Evolutionary conservation across 2,113 vertebrate genomes (phyloP), one percentile per base, ranked within the genome.

Genomic region (Pygoscelis adeliae): DNA sequence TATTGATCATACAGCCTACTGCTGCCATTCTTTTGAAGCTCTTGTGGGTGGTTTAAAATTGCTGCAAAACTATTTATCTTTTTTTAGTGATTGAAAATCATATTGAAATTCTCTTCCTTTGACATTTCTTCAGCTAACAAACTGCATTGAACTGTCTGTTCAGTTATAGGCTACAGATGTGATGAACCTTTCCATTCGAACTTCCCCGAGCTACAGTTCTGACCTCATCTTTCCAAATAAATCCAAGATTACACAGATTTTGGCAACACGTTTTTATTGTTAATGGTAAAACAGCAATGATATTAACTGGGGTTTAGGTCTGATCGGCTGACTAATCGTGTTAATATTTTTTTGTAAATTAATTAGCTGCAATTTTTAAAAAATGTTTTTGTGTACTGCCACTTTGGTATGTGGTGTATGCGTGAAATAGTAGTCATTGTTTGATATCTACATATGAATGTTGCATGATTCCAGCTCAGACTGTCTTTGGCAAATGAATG

Each of bases 181-280:
- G 92, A 83, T 74, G 73, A 95, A 44, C 44, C 78, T 92, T 97
- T 95, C 69, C 40, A 69, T 49, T 65, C 1, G 0, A 49, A 55
- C 46, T 76, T 93, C 38, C 21, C 10, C 2, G 0, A 80, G 70
- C 40, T 65, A 58, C 38, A 92, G 47, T 63, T 93, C 87, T 97
- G 87, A 97, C 40, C 22, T 96, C 74, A 76, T 97, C 67, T 94
- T 36, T 87, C 80, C 27, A 85, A 86, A 67, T 52, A 30, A 78
- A 87, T 91, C 66, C 91, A 93, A 80, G 89, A 90, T 96, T 96
- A 91, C 50, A 80, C 15, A 95, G 32, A 92, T 93, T 97, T 95
- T 97, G 88, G 92, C 87, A 96, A 49, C 34, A 26, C 32, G 19
- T 55, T 90, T 94, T 91, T 76, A 94, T 91, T 95, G 62, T 95